phyloP scores from a whole-genome alignment of 2,113 vertebrate genomes.

The Sphaerodactylus townsendi region DNA sequence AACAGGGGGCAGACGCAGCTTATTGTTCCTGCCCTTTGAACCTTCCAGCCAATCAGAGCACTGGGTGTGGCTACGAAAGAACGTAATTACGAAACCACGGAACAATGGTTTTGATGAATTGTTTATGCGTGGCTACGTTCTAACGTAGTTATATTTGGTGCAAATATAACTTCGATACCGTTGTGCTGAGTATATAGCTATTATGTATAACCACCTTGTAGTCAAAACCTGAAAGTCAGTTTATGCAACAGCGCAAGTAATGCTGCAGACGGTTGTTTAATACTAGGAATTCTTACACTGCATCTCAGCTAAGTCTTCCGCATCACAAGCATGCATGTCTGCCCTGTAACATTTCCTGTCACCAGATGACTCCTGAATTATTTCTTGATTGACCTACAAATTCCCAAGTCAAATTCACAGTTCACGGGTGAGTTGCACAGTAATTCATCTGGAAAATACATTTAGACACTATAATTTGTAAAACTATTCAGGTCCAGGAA shows the following conservation, averaged over 20 bases:
- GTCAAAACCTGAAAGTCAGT: background rate
- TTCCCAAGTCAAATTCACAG: background rate
- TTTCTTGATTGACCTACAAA: background rate
- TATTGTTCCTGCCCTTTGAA: too few species aligned
- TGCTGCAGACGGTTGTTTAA: background rate
- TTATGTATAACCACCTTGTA: background rate
- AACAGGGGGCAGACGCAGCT: too few species aligned
- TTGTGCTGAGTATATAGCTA: background rate
- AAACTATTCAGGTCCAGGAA: background rate
- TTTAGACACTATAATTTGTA: background rate
- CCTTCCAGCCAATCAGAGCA: too few species aligned
- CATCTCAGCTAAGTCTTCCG: background rate
- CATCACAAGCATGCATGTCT: background rate
- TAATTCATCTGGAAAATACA: background rate
- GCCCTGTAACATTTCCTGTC: background rate
- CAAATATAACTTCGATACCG: background rate
- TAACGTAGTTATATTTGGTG: too few species aligned
- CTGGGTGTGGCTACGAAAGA: too few species aligned
- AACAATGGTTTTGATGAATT: too few species aligned
- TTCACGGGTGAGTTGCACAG: background rate
- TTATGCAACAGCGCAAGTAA: background rate
- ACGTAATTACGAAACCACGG: too few species aligned
- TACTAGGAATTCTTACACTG: background rate
- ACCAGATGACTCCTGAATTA: background rate
- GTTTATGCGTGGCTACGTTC: too few species aligned